Evolutionary conservation across 37 sponge, comb jelly and placozoan species (phyloP).

Genomic region (Tethya wilhelma): DNA sequence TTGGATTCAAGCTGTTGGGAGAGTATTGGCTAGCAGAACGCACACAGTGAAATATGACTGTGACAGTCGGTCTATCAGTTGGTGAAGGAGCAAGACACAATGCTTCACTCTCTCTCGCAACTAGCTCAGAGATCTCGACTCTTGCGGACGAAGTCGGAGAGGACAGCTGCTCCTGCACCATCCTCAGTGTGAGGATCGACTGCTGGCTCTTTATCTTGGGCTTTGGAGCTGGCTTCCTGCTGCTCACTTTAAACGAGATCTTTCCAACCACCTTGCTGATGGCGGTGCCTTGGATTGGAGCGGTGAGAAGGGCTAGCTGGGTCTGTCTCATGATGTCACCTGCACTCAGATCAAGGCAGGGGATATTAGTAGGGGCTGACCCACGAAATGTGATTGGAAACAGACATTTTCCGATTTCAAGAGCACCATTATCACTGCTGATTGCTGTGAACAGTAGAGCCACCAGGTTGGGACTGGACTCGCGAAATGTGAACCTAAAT

Average conservation of each 20-base stretch:
- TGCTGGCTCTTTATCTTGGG: background rate
- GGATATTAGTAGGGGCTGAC: background rate
- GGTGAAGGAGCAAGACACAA: background rate
- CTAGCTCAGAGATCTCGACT: background rate
- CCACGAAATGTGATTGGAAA: background rate
- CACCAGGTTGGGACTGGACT: background rate
- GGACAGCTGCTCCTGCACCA: too few relatives aligned
- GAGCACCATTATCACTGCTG: background rate
- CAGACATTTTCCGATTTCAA: background rate
- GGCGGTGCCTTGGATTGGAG: background rate
- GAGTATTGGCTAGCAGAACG: background rate
- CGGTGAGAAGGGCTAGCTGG: background rate
- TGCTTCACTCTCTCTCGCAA: background rate
- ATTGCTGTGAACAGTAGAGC: conserved; percentile 10
- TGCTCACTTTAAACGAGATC: conserved; percentile 1
- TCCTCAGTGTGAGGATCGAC: too few relatives aligned
- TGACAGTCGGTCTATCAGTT: background rate
- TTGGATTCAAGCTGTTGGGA: background rate
- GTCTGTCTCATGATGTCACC: background rate
- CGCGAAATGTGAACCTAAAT: conserved; percentile 2
- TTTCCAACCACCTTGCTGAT: conserved; percentile 6
- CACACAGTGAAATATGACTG: conserved; percentile 17
- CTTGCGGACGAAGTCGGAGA: too few relatives aligned
- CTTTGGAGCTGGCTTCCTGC: background rate
- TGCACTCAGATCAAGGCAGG: background rate